Percentiles rank a stretch among this genome's conserved stretches.
phyloP scores from a whole-genome alignment of 1,140 invertebrate species.

The Nymphalis io region DNA sequence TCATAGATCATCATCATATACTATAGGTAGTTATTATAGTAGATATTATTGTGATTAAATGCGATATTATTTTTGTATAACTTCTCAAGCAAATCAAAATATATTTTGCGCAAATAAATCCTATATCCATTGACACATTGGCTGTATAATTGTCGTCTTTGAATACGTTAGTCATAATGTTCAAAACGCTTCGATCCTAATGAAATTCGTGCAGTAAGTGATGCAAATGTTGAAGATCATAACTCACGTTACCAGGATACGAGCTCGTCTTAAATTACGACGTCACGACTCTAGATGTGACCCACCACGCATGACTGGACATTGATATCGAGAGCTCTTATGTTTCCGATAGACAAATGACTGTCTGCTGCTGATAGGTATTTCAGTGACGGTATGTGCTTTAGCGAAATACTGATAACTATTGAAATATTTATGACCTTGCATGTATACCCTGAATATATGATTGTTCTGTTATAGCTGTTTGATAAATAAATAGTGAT shows the following conservation, averaged over 20 bases:
- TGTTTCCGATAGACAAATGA: conserved; percentile 32
- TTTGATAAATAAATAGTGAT: not conserved
- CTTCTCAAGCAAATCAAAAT: not conserved
- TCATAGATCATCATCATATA: too few relatives aligned
- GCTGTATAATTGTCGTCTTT: conserved; percentile 6
- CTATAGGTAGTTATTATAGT: too few relatives aligned
- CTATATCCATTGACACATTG: not conserved
- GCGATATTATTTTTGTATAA: too few relatives aligned
- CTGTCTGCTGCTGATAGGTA: conserved; percentile 22
- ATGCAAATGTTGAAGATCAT: conserved; percentile 10
- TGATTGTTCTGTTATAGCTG: conserved; percentile 19
- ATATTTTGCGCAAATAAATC: not conserved
- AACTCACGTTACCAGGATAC: conserved; percentile 30
- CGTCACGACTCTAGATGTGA: conserved; percentile 43
- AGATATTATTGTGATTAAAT: too few relatives aligned
- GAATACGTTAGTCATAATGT: not conserved
- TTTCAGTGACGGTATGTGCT: conserved; percentile 9
- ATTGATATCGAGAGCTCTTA: conserved; percentile 29
- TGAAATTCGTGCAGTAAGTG: not conserved
- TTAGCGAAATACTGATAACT: conserved; percentile 31
- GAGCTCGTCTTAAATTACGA: conserved; percentile 14
- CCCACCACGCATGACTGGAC: conserved; percentile 28
- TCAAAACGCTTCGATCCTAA: not conserved
- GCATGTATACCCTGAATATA: conserved; percentile 26
- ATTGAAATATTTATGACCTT: conserved; percentile 33